A percentile compares a stretch with the other conserved stretches of the same genome.
Evolutionary conservation across 2,888 invertebrate genomes (phyloP).

Genomic region (Acholoe squamosa): DNA sequence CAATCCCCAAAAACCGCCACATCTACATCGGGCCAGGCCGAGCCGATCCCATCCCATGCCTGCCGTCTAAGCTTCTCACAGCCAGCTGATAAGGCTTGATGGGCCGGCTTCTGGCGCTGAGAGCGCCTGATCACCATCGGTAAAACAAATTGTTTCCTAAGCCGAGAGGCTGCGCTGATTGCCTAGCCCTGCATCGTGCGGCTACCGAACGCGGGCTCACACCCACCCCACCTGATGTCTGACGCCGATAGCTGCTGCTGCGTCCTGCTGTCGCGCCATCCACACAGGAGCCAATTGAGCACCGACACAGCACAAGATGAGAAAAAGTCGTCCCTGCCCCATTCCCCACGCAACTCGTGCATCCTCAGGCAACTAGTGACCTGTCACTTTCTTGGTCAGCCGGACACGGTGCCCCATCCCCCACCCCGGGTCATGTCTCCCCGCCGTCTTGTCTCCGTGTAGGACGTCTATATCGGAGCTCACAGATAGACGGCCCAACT

Average conservation of each 20-base stretch:
- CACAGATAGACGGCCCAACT: background rate
- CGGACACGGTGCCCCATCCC: background rate
- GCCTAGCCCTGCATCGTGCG: background rate
- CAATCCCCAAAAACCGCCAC: background rate
- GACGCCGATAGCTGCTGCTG: background rate
- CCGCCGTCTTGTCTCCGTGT: constrained; percentile 36
- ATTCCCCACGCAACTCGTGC: background rate
- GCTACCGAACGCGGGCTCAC: background rate
- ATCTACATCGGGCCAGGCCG: background rate
- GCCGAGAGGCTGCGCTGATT: constrained; percentile 18
- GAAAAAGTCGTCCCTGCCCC: background rate
- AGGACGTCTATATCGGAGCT: background rate
- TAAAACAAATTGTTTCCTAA: constrained; percentile 58
- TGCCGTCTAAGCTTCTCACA: constrained; percentile 11
- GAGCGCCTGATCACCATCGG: constrained; percentile 42
- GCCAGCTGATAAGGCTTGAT: constrained; percentile 39
- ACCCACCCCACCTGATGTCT: constrained; percentile 36
- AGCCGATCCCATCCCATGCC: background rate
- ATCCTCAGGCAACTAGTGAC: background rate
- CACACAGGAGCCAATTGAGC: too few species aligned
- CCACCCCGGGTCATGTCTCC: background rate
- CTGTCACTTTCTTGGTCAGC: constrained; percentile 25
- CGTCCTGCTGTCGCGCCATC: too few species aligned
- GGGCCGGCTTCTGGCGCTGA: constrained; percentile 19
- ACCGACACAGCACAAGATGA: too few species aligned